Conservation (phyloP, 2,888 invertebrate genomes). For the Cryptocephalus moraei region DNA sequence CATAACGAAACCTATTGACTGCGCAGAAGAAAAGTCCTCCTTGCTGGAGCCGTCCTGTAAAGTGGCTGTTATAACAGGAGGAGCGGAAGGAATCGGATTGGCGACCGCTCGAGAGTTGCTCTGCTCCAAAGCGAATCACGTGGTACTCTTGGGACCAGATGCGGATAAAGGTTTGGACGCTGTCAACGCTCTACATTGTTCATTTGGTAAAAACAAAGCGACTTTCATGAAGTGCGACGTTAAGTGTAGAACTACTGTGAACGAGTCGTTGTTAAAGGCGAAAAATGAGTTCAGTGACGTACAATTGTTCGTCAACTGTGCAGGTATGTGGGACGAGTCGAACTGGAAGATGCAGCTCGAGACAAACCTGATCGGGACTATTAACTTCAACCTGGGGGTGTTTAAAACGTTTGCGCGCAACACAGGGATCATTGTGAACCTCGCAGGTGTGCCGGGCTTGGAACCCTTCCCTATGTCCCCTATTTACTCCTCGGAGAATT, state of each 20-base stretch:
- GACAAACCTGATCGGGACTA: conserved; percentile 29
- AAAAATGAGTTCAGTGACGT: conserved; percentile 8
- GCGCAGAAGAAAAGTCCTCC: too few species aligned
- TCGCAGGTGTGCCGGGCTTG: conserved; percentile 41
- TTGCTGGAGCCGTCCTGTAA: conserved; percentile 18
- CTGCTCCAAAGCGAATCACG: conserved; percentile 34
- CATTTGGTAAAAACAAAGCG: conserved; percentile 27
- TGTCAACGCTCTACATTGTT: conserved; percentile 24
- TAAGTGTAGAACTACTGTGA: conserved; percentile 26
- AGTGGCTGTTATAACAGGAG: conserved; percentile 40
- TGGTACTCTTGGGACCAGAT: conserved; percentile 27
- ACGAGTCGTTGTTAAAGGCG: conserved; percentile 15
- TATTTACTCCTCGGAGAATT: conserved; percentile 37
- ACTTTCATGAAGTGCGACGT: conserved; percentile 31
- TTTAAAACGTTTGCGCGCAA: conserved; percentile 1
- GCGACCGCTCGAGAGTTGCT: conserved; percentile 38
- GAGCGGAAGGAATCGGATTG: conserved; percentile 38
- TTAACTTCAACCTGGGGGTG: conserved; percentile 8
- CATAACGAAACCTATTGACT: too few species aligned
- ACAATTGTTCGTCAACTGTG: conserved; percentile 27
- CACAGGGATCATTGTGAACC: conserved; percentile 44
- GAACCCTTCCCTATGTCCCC: conserved; percentile 38
- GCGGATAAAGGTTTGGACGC: conserved; percentile 27
- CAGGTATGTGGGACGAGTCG: conserved; percentile 29
- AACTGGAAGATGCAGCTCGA: conserved; percentile 32